Percentiles rank a stretch among this genome's conserved stretches.
Conservation (phyloP, 2,888 invertebrate species). For the Netelia inedita region DNA sequence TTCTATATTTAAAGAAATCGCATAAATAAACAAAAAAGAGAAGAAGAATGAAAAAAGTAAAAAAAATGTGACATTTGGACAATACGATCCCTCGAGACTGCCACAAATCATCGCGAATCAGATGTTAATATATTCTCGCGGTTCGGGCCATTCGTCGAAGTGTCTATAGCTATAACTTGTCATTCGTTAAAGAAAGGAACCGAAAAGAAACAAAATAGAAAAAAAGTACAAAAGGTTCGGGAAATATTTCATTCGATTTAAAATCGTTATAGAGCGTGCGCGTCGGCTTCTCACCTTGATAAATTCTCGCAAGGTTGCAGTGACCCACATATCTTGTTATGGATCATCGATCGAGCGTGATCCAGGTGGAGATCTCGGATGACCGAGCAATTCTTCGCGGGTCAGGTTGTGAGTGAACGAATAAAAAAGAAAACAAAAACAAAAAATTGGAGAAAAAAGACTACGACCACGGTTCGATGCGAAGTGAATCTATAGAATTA, state of each 20-base stretch:
- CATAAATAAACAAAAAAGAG: background rate
- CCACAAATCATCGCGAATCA: conserved; percentile 68
- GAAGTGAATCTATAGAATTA: conserved; percentile 35
- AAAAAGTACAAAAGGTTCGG: conserved; percentile 28
- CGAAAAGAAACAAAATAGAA: background rate
- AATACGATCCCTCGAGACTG: conserved; percentile 44
- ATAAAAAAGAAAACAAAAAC: background rate
- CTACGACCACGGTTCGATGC: conserved; percentile 24
- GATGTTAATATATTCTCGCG: conserved; percentile 64
- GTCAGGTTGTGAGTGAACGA: conserved; percentile 24
- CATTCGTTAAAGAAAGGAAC: conserved; percentile 9
- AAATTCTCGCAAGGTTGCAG: conserved; percentile 54
- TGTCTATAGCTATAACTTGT: conserved; percentile 14
- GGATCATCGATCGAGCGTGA: conserved; percentile 58
- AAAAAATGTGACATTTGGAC: conserved; percentile 49
- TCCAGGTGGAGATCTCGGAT: conserved; percentile 48
- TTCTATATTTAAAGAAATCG: too few relatives aligned
- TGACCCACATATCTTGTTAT: conserved; percentile 59
- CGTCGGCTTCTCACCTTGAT: conserved; percentile 50
- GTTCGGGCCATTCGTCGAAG: conserved; percentile 39
- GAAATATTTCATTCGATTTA: conserved; percentile 59
- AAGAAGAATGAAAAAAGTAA: conserved; percentile 12
- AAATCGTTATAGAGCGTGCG: conserved; percentile 42
- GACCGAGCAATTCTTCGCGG: conserved; percentile 53
- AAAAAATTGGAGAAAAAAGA: conserved; percentile 19